Evolutionary conservation across 2,888 invertebrate genomes (phyloP), one percentile per base, ranked within the genome.

Genomic region (Cremastobaeus sp.): DNA sequence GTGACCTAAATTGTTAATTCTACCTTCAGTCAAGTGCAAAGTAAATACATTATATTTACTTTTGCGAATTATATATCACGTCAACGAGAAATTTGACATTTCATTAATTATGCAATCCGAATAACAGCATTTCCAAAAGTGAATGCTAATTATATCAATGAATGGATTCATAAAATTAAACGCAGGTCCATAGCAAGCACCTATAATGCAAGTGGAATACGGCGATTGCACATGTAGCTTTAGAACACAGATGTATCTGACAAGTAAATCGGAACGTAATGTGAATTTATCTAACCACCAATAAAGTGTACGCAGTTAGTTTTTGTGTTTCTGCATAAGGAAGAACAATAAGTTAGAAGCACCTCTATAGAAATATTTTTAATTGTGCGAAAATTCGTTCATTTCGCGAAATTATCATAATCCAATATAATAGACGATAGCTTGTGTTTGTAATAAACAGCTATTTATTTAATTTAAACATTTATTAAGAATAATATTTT

Each of bases 201-300:
- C 25, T 57, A 64, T 64, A 70, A 41, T 50, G 57, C 55, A 35
- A 28, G 39, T 25, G 18, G 11, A 70, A 55, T 39, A 41, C 41
- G 70, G 55, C 55, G 48, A 34, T 62, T 55, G 62, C 48, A 37
- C 35, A 48, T 70, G 59, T 50, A 70, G 64, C 60, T 70, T 30
- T 41, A 8, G 50, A 64, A 45, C 57, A 21, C 71, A 71, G 71
- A 71, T 71, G 71, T 48, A 64, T 64, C 64, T 71, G 64, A 71
- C 71, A 71, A 71, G 71, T 45, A 71, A 34, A 64, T 71, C 71
- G 52, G 50, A 57, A 59, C 59, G 50, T 71, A 65, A 71, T 64
- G 59, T 65, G 59, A 65, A 71, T 65, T 71, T 71, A 71, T 71
- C 57, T 65, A 65, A 65, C 71, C 71, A 59, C 6, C 28, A 17